phyloP scores from a whole-genome alignment of 2,113 vertebrate species.

The Saiga tatarica region DNA sequence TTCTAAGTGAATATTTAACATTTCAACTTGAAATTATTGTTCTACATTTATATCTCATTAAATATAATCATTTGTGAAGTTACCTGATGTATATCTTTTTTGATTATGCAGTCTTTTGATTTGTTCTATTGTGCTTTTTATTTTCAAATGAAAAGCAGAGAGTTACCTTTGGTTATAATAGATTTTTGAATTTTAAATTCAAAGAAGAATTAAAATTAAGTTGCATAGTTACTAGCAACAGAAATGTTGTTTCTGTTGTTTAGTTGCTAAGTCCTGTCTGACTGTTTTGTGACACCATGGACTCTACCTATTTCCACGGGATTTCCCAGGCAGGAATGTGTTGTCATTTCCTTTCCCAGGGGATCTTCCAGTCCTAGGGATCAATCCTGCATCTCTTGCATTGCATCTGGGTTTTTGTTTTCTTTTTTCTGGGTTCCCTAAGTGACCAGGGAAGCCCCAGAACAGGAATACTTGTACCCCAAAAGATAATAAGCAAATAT shows the following conservation, averaged over 20 bases:
- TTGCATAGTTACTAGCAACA: neutral
- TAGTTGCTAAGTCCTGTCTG: neutral
- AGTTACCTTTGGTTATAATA: neutral
- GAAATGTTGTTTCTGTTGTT: neutral
- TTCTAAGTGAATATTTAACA: neutral
- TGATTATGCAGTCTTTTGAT: neutral
- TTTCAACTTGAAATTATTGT: neutral
- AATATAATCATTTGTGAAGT: neutral
- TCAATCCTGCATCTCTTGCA: neutral
- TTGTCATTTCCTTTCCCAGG: neutral
- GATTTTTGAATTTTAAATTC: neutral
- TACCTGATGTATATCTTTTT: neutral
- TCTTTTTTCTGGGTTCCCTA: neutral
- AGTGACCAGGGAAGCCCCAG: neutral
- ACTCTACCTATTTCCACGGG: neutral
- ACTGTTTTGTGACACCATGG: neutral
- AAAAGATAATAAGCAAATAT: neutral
- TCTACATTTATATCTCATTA: neutral
- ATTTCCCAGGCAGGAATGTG: neutral
- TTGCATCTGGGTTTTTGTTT: neutral
- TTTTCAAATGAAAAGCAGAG: neutral
- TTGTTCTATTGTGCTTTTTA: neutral
- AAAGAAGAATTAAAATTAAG: neutral
- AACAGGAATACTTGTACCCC: neutral
- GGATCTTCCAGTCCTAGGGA: neutral